phyloP scores from a whole-genome alignment of 2,888 invertebrate species.

The Cosmia trapezina region DNA sequence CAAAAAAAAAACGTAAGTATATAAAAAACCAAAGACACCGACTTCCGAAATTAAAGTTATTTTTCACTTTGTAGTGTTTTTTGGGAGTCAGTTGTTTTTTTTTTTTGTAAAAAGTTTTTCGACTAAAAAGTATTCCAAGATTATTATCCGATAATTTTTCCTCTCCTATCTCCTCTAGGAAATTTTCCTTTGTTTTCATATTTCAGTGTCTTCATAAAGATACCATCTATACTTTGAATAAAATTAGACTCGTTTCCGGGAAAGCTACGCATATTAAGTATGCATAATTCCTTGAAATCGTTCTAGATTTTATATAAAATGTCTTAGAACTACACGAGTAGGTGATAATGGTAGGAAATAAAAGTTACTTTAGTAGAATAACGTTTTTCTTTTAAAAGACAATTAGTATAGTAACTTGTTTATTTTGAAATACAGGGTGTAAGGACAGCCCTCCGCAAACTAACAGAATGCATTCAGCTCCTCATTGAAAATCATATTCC shows the following conservation, averaged over 20 bases:
- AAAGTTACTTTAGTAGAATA: background rate
- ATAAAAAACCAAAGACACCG: too few species aligned
- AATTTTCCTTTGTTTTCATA: slow-evolving; percentile 33
- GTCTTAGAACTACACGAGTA: background rate
- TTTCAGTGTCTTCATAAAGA: slow-evolving; percentile 30
- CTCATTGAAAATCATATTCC: too few species aligned
- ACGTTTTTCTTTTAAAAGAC: background rate
- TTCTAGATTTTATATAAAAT: slow-evolving; percentile 34
- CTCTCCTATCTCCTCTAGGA: background rate
- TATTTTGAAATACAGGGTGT: too few species aligned
- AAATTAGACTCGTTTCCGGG: slow-evolving; percentile 23
- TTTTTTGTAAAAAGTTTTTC: too few species aligned
- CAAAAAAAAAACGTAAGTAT: too few species aligned
- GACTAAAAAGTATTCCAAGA: background rate
- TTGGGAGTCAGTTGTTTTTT: too few species aligned
- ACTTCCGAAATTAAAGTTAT: too few species aligned
- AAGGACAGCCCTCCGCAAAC: too few species aligned
- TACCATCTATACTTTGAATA: slow-evolving; percentile 44
- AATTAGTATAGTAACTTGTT: too few species aligned
- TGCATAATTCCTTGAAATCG: slow-evolving; percentile 11
- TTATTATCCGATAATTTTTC: background rate
- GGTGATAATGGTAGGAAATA: slow-evolving; percentile 5
- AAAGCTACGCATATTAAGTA: slow-evolving; percentile 23
- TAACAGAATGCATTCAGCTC: too few species aligned
- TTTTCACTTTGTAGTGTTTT: too few species aligned